phyloP scores from a whole-genome alignment of 1,140 invertebrate genomes.

The Brachionus calyciflorus region DNA sequence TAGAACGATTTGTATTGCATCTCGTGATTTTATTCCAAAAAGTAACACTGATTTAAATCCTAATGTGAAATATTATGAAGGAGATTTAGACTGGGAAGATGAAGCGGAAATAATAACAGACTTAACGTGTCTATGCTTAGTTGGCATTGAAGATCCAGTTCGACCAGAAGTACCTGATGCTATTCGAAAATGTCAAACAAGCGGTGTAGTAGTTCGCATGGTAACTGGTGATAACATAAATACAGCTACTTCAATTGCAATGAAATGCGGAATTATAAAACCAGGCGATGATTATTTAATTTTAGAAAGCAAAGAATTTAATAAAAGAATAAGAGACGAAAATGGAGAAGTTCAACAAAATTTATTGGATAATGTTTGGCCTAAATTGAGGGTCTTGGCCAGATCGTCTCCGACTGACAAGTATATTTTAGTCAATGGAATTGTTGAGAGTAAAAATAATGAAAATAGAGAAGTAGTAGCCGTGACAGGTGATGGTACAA shows the following conservation, averaged over 20 bases:
- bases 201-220: slow-evolving; percentile 42
- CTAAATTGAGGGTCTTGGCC: slow-evolving; percentile 50
- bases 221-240: slow-evolving; percentile 46
- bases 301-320: slow-evolving; percentile 49
- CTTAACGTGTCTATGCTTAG: slow-evolving; percentile 54
- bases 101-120: slow-evolving; percentile 81
- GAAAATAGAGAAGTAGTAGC: slow-evolving; percentile 52
- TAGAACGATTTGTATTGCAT: slow-evolving; percentile 79
- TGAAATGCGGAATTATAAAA: slow-evolving; percentile 42
- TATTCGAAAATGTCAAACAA: slow-evolving; percentile 40
- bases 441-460: slow-evolving; percentile 64
- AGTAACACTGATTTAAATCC: slow-evolving; percentile 48
- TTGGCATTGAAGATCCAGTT: slow-evolving; percentile 57
- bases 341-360: slow-evolving; percentile 30
- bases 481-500: slow-evolving; percentile 55
- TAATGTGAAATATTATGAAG: slow-evolving; percentile 58
- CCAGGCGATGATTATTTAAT: slow-evolving; percentile 38
- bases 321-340: slow-evolving; percentile 48
- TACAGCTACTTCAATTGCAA: slow-evolving; percentile 45
- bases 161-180: slow-evolving; percentile 39
- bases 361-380: slow-evolving; percentile 48
- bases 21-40: slow-evolving; percentile 56
- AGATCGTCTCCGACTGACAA: slow-evolving; percentile 52
- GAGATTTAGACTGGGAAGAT: slow-evolving; percentile 95
- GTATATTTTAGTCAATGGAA: slow-evolving; percentile 52